phyloP scores from a whole-genome alignment of 2,797 vertebrate species.

The Oreortyx pictus region DNA sequence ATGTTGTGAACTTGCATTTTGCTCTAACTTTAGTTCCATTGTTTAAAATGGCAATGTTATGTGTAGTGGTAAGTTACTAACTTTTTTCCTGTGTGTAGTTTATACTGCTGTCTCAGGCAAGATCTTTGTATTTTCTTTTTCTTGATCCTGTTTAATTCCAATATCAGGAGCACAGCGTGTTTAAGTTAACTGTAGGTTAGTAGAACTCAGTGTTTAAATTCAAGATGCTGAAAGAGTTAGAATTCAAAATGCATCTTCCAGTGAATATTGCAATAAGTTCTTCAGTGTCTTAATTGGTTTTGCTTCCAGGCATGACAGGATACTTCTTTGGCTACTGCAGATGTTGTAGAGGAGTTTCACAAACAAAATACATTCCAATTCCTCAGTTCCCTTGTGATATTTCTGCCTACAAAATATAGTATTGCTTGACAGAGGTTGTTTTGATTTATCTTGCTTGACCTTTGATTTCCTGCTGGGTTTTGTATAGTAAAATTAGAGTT shows the following conservation, averaged over 20 bases:
- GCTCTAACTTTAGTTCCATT: background rate
- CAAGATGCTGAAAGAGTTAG: background rate
- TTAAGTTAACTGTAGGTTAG: background rate
- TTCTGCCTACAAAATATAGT: background rate
- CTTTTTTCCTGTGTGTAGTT: background rate
- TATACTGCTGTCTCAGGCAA: background rate
- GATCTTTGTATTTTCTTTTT: background rate
- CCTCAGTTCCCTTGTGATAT: background rate
- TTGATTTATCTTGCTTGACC: background rate
- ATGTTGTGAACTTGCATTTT: background rate
- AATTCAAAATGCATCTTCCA: background rate
- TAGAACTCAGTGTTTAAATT: background rate
- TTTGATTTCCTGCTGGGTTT: background rate
- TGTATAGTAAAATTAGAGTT: background rate
- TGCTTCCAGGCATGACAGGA: background rate
- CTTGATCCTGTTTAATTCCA: background rate
- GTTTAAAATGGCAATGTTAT: background rate
- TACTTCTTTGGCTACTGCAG: background rate
- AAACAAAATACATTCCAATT: rapidly evolving
- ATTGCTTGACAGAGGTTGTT: rapidly evolving
- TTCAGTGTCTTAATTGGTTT: background rate
- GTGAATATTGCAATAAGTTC: background rate
- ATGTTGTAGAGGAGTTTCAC: background rate
- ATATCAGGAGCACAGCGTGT: background rate
- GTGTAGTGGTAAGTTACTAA: background rate